Evolutionary conservation across 1,140 invertebrate species (phyloP).

Genomic region (Aphelinus atriplicis): DNA sequence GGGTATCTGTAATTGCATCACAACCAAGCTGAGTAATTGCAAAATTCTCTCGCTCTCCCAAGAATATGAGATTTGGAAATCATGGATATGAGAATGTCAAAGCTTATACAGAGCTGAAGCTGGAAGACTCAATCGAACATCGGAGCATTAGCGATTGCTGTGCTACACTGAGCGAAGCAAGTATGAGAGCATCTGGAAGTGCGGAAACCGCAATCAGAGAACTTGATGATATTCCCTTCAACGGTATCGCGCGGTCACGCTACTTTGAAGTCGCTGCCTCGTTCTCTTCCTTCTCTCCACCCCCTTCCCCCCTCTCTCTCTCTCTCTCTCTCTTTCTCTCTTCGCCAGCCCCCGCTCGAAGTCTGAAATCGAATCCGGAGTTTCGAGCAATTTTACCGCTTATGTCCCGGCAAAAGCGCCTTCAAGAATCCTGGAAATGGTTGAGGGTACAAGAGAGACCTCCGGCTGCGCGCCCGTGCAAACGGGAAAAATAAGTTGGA

Average conservation of each 20-base stretch:
- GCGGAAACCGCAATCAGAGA: slow-evolving; percentile 35
- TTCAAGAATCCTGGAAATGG: slow-evolving; percentile 31
- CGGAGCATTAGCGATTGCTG: too few relatives aligned
- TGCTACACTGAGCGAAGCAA: too few relatives aligned
- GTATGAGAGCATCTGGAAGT: slow-evolving; percentile 17
- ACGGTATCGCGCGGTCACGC: neutral
- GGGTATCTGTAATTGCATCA: too few relatives aligned
- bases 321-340: neutral
- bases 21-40: too few relatives aligned
- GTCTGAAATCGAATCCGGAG: slow-evolving; percentile 35
- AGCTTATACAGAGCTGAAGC: too few relatives aligned
- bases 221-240: slow-evolving; percentile 34
- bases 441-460: slow-evolving; percentile 38
- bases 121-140: too few relatives aligned
- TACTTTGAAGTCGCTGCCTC: slow-evolving; percentile 31
- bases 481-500: slow-evolving; percentile 39
- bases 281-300: neutral
- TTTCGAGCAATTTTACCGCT: slow-evolving; percentile 38
- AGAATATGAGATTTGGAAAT: too few relatives aligned
- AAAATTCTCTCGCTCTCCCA: too few relatives aligned
- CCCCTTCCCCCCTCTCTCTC: neutral
- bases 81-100: too few relatives aligned
- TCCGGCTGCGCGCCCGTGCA: slow-evolving; percentile 34
- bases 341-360: neutral
- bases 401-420: slow-evolving; percentile 25